Evolutionary conservation across 2,113 vertebrate species (phyloP), one percentile per base, ranked within the genome.

Genomic region (Callithrix jacchus): DNA sequence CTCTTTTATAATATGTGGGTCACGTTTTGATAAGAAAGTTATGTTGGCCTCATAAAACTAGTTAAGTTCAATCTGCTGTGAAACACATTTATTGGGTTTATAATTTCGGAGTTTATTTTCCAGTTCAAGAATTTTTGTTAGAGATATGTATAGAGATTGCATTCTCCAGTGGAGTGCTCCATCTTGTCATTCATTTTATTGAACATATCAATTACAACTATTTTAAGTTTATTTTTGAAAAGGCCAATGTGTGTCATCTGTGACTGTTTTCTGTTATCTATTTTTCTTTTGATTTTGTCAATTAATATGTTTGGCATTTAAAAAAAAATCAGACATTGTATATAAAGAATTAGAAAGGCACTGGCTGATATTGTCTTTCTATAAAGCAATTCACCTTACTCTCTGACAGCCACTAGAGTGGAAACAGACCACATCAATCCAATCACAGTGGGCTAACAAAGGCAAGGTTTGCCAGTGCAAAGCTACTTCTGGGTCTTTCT

Each of bases 151-250:
- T 11, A 18, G 42, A 71, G 12, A 42, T n/a, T 80, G 35, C 47
- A 52, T 32, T 85, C 20, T 73, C 58, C 27, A 32, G 5, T 73
- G 58, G 83, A 94, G 54, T 91, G 89, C 35, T 45, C n/a, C 30
- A 94, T 58, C 20, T 45, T 47, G 37, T 73, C 18, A 27, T 40
- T 86, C 17, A 18, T 95, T 95, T 95, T 87, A 86, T 73, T 85
- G 49, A 87, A 66, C 13, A 42, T 89, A 40, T 89, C 82, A 92
- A 70, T 32, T 92, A 73, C 25, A 71, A 76, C 40, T 64, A 80
- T 91, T 95, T 84, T 84, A 89, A 76, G 68, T 79, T 8, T 61
- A 80, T 54, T 83, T 96, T n/a, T 83, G 64, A 47, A 94, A 89
- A 83, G 1, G 35, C 9, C 8, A 70, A 40, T 40, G 4, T 89